Conservation (phyloP, 1,140 invertebrate species). For the Stegodyphus mimosarum region DNA sequence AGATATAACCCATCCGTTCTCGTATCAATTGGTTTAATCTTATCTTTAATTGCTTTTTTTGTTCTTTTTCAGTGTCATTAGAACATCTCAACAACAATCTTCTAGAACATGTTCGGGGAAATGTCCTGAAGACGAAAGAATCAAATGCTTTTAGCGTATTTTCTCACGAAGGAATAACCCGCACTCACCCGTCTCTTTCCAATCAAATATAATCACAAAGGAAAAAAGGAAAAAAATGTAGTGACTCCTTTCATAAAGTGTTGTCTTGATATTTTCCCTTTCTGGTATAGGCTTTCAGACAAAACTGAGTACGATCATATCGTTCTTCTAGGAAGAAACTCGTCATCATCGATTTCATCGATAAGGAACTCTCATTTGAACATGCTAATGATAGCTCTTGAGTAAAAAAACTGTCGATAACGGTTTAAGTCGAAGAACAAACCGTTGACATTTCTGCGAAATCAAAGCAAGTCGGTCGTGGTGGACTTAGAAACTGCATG, state of each 20-base stretch:
- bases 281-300: background rate
- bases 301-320: conserved; percentile 27
- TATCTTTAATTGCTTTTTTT: too few species aligned
- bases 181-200: background rate
- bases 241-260: background rate
- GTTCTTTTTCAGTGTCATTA: too few species aligned
- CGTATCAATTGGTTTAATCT: too few species aligned
- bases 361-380: background rate
- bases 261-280: background rate
- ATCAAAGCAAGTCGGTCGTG: conserved; percentile 14
- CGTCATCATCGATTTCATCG: conserved; percentile 8
- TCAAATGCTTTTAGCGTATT: background rate
- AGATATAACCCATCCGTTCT: too few species aligned
- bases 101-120: too few species aligned
- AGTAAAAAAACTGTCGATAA: conserved; percentile 26
- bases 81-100: too few species aligned
- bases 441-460: conserved; percentile 46
- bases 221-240: background rate
- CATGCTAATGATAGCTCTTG: conserved; percentile 28
- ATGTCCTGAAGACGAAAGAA: too few species aligned
- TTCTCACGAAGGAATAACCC: background rate
- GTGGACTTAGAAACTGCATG: background rate
- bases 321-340: conserved; percentile 15
- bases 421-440: conserved; percentile 33
- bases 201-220: background rate